Evolutionary conservation across 2,797 vertebrate genomes (phyloP), one percentile per base, ranked within the genome.

Genomic region (Gymnoscopelus microlampas): DNA sequence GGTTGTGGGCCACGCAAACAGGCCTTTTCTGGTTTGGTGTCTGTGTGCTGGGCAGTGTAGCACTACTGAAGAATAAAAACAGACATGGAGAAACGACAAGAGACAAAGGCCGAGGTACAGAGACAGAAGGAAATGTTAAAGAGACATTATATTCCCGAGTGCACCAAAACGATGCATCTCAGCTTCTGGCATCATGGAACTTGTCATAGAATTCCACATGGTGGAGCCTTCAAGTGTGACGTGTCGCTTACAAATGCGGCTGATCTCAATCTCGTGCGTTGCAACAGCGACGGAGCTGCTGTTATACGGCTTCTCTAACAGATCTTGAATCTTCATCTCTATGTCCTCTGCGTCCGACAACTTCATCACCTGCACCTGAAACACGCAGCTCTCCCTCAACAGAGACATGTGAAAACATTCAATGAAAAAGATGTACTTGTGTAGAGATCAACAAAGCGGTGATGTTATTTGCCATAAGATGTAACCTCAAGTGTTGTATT

Each of bases 1-100:
- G 10, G 80, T 93, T 32, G 61, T 24, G 0, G 77, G 80, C 95
- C 95, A 95, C 1, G 39, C 3, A 51, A 94, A 95, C 69, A 81
- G 57, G 10, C 93, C 94, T 65, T 89, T 87, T 55, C 80, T 80
- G 0, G 88, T 91, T 44, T 83, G 85, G 12, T 78, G 77, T 1
- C 60, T 80, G 60, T 89, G 80, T 11, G 70, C 59, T 0, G 55
- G 53, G 53, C 94, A 95, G 10, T 53, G 39, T 2, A 85, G 64
- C 51, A 81, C 74, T 39, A 83, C 92, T 92, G 35, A 12, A 69
- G 44, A n/a, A 50, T 8, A 2, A 23, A 54, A 54, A 59, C n/a
- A 23, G 44, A 48, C 3, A 32, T 35, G 44, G 26, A 77, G 9
- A 59, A 39, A 72, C 12, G 49, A 10, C 70, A 14, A 44, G 24